Conservation (phyloP, 2,888 invertebrate genomes). For the Aleiodes testaceus region DNA sequence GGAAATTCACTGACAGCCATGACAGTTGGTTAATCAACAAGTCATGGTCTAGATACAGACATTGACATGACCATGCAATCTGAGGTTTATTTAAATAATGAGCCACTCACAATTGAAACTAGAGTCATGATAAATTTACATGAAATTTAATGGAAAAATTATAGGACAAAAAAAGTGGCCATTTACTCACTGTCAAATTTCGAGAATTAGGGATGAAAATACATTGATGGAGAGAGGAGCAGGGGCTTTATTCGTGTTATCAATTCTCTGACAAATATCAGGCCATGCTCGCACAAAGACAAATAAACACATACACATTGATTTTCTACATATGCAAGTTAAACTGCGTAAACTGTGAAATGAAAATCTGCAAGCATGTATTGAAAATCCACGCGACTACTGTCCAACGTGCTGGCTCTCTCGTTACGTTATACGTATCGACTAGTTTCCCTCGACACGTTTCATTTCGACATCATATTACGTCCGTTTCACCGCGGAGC, state of each 20-base stretch:
- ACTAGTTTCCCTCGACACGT: conserved; percentile 46
- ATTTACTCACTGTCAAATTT: background rate
- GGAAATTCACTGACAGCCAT: conserved; percentile 24
- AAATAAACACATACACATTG: conserved; percentile 5
- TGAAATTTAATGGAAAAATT: background rate
- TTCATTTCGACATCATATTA: conserved; percentile 49
- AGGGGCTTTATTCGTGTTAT: conserved; percentile 69
- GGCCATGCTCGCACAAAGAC: conserved; percentile 56
- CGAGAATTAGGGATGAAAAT: background rate
- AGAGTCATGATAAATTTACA: background rate
- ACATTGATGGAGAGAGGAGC: conserved; percentile 7
- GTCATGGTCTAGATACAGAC: conserved; percentile 14
- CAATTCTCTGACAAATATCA: conserved; percentile 72
- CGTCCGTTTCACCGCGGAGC: conserved; percentile 46
- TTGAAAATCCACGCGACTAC: conserved; percentile 29
- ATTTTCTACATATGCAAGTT: conserved; percentile 13
- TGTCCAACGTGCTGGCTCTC: conserved; percentile 34
- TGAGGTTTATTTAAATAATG: conserved; percentile 22
- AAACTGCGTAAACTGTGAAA: conserved; percentile 20
- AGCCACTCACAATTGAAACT: background rate
- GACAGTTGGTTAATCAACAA: conserved; percentile 30
- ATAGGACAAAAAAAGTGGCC: background rate
- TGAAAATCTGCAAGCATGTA: conserved; percentile 13
- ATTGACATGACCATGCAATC: conserved; percentile 20
- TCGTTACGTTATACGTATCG: conserved; percentile 47